Evolutionary conservation across 2,888 invertebrate species (phyloP).

Genomic region (Lamproptera curius): DNA sequence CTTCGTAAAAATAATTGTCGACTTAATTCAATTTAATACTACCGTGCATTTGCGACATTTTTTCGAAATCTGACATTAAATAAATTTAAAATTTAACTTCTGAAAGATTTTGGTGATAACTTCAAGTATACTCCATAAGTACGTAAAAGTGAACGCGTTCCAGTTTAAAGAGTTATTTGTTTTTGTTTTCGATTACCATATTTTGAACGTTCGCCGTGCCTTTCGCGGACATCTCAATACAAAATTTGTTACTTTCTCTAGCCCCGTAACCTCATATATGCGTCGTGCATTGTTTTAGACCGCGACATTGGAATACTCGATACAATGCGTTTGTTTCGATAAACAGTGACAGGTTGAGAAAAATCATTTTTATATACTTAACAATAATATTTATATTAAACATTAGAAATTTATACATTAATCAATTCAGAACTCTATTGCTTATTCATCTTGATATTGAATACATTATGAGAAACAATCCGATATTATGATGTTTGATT

Average conservation of each 20-base stretch:
- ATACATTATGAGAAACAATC: too few species aligned
- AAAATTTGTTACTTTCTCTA: conserved; percentile 74
- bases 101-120: too few species aligned
- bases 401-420: neutral
- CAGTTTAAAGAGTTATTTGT: conserved; percentile 28
- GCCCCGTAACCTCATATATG: conserved; percentile 72
- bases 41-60: too few species aligned
- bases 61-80: too few species aligned
- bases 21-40: too few species aligned
- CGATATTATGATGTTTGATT: too few species aligned
- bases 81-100: too few species aligned
- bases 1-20: neutral
- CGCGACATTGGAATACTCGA: conserved; percentile 39
- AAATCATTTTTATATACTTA: too few species aligned
- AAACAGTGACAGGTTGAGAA: neutral
- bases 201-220: conserved; percentile 32
- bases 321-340: conserved; percentile 7
- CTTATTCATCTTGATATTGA: too few species aligned
- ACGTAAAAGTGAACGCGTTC: conserved; percentile 2
- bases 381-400: too few species aligned
- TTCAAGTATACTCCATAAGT: neutral
- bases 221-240: conserved; percentile 53
- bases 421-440: too few species aligned
- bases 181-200: conserved; percentile 39
- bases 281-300: conserved; percentile 62